Base-by-base conservation (phyloP, 2,797 vertebrate species). In the Ctenopoma kingsleyae region DNA sequence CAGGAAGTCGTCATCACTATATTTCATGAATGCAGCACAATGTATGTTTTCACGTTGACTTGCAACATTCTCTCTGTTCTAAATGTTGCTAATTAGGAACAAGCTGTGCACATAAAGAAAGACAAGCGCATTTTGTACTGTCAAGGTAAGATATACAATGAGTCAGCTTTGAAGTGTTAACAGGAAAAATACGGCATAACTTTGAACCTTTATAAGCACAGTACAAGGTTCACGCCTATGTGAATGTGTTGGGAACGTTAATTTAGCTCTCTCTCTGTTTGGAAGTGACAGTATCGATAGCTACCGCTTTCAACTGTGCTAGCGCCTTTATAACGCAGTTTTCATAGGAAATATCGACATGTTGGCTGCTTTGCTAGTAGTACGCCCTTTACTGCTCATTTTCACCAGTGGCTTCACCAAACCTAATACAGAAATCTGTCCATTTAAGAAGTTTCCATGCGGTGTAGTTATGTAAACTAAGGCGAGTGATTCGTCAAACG, bases 131-230 rank as follows among this genome's bases (percentile, higher is more conserved):
- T 12, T 32, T 30, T 25, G 0, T 5, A 4, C 16, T 65, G 6
- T 51, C 6, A 67, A 79, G 88, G 84, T 87, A 75, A 84, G 83
- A 58, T 5, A 22, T 16, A 1, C 9, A 46, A 19, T 4, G 0
- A 6, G 5, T 17, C 3, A 15, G 23, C 7, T 52, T n/a, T 9
- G 0, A 32, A 55, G 0, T 55, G 23, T n/a, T 52, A 11, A 58
- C 4, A 20, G 3, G 0, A n/a, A 62, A 66, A 36, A 51, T 22
- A 36, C 55, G 47, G 60, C 22, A 54, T 9, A 17, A 41, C 54
- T 65, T 49, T 62, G 17, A 36, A 30, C 19, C 15, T 5, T 1
- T 43, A 50, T 57, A 36, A 64, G 66, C 57, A 40, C 2, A n/a
- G 8, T 11, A 20, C 17, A 44, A n/a, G 35, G 23, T 15, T 41